Evolutionary conservation across 2,888 invertebrate species (phyloP).

Genomic region (Linnaemya vulpina): DNA sequence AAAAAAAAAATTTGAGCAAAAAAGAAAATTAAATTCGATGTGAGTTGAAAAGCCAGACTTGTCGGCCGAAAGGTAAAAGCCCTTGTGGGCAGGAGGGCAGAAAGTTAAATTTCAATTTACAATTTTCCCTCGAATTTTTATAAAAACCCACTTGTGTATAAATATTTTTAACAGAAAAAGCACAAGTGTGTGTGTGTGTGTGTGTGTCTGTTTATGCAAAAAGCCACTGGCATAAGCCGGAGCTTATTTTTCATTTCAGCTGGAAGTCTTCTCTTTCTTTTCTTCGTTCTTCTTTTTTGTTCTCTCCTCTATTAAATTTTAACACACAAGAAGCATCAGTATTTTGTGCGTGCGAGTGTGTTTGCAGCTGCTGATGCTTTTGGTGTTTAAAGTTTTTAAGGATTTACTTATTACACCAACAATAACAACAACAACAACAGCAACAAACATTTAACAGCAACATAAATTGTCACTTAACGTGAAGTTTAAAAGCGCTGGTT

Average conservation of each 20-base stretch:
- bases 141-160: constrained; percentile 18
- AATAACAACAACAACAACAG: constrained; percentile 22
- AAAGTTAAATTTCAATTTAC: constrained; percentile 62
- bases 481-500: constrained; percentile 34
- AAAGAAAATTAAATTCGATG: neutral
- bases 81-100: constrained; percentile 25
- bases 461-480: constrained; percentile 68
- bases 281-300: neutral
- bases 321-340: constrained; percentile 46
- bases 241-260: constrained; percentile 31
- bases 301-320: constrained; percentile 62
- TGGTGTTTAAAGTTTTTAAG: constrained; percentile 47
- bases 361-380: constrained; percentile 18
- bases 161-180: neutral
- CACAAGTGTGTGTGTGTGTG: neutral
- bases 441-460: constrained; percentile 42
- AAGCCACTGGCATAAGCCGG: constrained; percentile 20
- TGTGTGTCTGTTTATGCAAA: neutral
- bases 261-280: neutral
- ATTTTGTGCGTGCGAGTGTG: neutral
- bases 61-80: neutral
- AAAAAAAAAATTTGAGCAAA: neutral
- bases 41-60: neutral
- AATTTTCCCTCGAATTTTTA: constrained; percentile 13
- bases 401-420: constrained; percentile 52